These are phyloP conservation scores for Macrotis lagotis DNA, from an alignment of 2,113 vertebrate genomes.

Conservation along the genomic window DNA sequence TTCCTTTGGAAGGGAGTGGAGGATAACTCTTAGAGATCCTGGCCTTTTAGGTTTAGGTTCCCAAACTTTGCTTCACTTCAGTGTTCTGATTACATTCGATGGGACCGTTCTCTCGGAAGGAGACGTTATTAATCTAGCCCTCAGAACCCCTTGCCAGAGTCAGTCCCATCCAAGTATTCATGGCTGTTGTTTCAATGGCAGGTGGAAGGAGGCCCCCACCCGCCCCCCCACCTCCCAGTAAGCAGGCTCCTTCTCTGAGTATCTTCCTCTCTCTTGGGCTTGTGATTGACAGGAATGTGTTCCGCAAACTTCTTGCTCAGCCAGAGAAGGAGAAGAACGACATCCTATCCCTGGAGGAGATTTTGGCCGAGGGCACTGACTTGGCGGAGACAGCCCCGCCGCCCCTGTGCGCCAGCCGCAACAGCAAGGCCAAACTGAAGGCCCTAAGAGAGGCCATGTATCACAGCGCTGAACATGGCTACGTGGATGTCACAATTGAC, in stretches of 20 bases:
- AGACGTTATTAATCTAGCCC: background rate
- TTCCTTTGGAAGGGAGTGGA: background rate
- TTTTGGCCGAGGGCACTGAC: slow-evolving; percentile 95
- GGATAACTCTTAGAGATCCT: background rate
- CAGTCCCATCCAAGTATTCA: background rate
- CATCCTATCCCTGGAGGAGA: slow-evolving; percentile 97
- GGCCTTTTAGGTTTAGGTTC: slow-evolving; percentile 22
- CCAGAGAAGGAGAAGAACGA: slow-evolving; percentile 95
- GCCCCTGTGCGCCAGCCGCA: slow-evolving; percentile 89
- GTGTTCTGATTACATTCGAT: background rate
- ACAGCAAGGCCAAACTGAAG: slow-evolving; percentile 95
- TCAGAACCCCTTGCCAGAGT: background rate
- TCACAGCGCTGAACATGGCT: slow-evolving; percentile 96
- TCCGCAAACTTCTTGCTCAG: slow-evolving; percentile 95
- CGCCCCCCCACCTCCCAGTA: background rate
- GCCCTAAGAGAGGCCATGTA: slow-evolving; percentile 98
- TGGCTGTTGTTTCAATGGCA: background rate
- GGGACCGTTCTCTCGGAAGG: background rate
- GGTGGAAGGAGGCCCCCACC: slow-evolving; percentile 22
- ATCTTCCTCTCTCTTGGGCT: slow-evolving; percentile 67
- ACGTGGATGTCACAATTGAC: slow-evolving; percentile 97
- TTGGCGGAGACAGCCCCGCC: slow-evolving; percentile 87
- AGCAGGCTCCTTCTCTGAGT: slow-evolving; percentile 64
- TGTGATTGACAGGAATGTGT: slow-evolving; percentile 91
- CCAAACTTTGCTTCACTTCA: background rate